phyloP scores from a whole-genome alignment of 2,797 vertebrate genomes.

The Lacerta viridis region DNA sequence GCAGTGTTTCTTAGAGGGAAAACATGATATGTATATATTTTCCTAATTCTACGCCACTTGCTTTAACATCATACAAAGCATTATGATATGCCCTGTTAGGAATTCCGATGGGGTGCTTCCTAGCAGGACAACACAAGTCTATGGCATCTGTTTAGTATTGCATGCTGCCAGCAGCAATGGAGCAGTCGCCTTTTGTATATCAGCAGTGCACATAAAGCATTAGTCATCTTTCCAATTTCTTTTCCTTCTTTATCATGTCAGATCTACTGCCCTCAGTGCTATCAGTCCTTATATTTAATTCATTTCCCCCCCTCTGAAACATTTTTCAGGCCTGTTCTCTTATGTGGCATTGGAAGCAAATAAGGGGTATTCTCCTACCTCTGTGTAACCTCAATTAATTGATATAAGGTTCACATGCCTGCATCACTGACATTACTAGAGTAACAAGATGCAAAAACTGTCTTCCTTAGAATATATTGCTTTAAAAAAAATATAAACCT shows the following conservation, averaged over 20 bases:
- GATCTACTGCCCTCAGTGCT: neutral
- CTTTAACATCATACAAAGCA: too few relatives aligned
- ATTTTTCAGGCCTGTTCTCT: neutral
- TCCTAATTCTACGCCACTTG: too few relatives aligned
- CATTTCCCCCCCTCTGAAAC: neutral
- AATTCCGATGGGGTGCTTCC: neutral
- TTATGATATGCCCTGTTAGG: neutral
- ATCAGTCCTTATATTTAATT: neutral
- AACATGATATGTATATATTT: too few relatives aligned
- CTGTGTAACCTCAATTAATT: neutral
- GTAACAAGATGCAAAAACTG: neutral
- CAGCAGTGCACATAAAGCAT: neutral
- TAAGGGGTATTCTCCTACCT: neutral
- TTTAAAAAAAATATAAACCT: too few relatives aligned
- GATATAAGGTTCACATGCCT: neutral
- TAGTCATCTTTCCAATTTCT: neutral
- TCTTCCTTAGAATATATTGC: neutral
- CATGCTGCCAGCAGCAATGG: neutral
- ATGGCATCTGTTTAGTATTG: neutral
- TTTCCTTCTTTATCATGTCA: neutral
- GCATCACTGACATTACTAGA: neutral
- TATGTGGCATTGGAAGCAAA: neutral
- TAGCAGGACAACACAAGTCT: conserved; percentile 8
- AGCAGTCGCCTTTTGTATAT: neutral
- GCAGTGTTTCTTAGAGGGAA: too few relatives aligned